Percentiles rank a stretch among this genome's conserved stretches.
phyloP scores from a whole-genome alignment of 2,888 invertebrate genomes.

The Baronia brevicornis region DNA sequence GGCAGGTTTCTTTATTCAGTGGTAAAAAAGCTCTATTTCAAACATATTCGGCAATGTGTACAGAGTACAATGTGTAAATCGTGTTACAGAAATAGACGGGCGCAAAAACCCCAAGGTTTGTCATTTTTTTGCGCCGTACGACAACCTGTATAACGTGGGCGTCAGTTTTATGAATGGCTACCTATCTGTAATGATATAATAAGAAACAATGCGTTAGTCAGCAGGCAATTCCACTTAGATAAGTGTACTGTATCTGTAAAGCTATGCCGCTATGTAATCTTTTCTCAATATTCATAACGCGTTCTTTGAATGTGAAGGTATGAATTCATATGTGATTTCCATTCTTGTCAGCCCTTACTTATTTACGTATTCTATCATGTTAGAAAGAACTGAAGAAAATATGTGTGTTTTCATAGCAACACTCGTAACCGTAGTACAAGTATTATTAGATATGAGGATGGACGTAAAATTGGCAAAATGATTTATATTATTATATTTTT shows the following conservation, averaged over 20 bases:
- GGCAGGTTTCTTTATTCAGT: too few species aligned
- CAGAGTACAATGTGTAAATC: too few species aligned
- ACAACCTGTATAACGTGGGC: constrained; percentile 30
- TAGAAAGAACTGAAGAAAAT: too few species aligned
- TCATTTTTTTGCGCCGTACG: constrained; percentile 17
- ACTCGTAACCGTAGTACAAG: too few species aligned
- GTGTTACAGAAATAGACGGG: constrained; percentile 4
- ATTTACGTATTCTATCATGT: too few species aligned
- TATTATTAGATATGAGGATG: too few species aligned
- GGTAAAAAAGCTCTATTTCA: too few species aligned
- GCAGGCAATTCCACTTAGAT: constrained; percentile 58
- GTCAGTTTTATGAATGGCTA: constrained; percentile 18
- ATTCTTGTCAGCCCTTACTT: constrained; percentile 1
- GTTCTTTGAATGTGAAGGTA: constrained; percentile 2
- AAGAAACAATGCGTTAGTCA: constrained; percentile 29
- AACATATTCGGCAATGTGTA: too few species aligned
- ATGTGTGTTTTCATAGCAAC: too few species aligned
- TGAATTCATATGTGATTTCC: constrained; percentile 6
- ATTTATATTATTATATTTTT: too few species aligned
- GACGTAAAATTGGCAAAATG: too few species aligned
- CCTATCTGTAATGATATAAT: constrained; percentile 32
- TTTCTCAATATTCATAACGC: constrained; percentile 7
- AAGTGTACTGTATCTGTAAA: constrained; percentile 23
- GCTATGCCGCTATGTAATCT: constrained; percentile 4
- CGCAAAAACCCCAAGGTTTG: constrained; percentile 11